These are phyloP conservation scores for Hylaea fasciaria DNA, from an alignment of 2,888 invertebrate genomes.

Conservation along the genomic window DNA sequence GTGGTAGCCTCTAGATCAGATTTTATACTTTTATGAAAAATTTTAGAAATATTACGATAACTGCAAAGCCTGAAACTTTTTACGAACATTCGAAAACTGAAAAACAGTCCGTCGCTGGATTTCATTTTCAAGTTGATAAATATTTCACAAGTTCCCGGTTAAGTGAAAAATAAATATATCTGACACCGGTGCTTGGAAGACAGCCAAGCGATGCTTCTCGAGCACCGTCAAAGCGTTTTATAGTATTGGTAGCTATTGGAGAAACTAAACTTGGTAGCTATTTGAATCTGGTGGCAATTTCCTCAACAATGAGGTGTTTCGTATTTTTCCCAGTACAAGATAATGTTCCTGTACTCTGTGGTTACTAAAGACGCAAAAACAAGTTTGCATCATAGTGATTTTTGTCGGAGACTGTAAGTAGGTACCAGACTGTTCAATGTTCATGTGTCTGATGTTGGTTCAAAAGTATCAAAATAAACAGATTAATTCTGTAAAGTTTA, in stretches of 20 bases:
- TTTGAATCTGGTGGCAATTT: slow-evolving; percentile 31
- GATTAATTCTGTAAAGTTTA: too few species aligned
- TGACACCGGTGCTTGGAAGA: slow-evolving; percentile 65
- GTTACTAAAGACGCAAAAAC: too few species aligned
- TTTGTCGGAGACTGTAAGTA: too few species aligned
- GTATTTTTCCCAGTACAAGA: too few species aligned
- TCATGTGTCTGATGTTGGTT: too few species aligned
- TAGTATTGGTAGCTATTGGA: slow-evolving; percentile 5
- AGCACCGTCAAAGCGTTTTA: slow-evolving; percentile 13
- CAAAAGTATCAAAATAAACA: not conserved
- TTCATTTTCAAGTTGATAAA: slow-evolving; percentile 37
- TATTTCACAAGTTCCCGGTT: slow-evolving; percentile 35
- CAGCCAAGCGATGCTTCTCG: slow-evolving; percentile 61
- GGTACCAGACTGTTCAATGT: too few species aligned
- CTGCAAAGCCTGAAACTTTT: not conserved
- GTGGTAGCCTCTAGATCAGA: too few species aligned
- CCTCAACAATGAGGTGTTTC: not conserved
- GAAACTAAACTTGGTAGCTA: slow-evolving; percentile 1
- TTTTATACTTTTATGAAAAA: too few species aligned
- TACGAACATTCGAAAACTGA: slow-evolving; percentile 37
- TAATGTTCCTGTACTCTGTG: too few species aligned
- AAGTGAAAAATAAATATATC: slow-evolving; percentile 57
- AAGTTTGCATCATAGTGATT: too few species aligned
- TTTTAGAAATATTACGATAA: not conserved
- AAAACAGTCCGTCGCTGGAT: slow-evolving; percentile 51